Evolutionary conservation across 2,113 vertebrate genomes (phyloP).

Genomic region (Plestiodon gilberti): DNA sequence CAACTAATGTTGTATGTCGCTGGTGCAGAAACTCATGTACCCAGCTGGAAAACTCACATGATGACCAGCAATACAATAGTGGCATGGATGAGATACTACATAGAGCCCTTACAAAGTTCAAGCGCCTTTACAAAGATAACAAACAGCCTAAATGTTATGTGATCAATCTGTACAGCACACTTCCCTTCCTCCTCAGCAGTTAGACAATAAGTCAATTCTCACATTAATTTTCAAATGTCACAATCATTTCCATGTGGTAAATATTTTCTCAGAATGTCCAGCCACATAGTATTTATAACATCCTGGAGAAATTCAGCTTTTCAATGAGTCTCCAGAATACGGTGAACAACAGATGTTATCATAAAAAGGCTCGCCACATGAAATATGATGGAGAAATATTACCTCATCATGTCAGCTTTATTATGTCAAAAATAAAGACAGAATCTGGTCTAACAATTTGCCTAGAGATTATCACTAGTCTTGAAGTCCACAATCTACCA

Average conservation of each 20-base stretch:
- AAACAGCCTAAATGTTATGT: neutral
- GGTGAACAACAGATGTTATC: neutral
- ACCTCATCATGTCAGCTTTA: neutral
- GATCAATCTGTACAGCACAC: neutral
- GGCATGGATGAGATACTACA: neutral
- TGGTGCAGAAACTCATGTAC: neutral
- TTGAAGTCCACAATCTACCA: neutral
- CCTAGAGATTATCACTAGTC: neutral
- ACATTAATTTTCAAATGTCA: neutral
- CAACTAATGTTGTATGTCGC: too few relatives aligned
- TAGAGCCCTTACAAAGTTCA: too few relatives aligned
- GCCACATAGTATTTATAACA: conserved; percentile 10
- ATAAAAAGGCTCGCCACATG: neutral
- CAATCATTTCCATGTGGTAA: neutral
- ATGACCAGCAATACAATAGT: neutral
- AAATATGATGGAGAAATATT: neutral
- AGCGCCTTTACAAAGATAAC: neutral
- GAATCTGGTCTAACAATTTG: neutral
- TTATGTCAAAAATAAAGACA: neutral
- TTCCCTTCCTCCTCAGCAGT: neutral
- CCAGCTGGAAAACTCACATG: neutral
- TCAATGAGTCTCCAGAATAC: neutral
- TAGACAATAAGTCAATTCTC: neutral
- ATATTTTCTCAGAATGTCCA: neutral
- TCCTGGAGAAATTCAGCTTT: conserved; percentile 7